Evolutionary conservation across 2,113 vertebrate genomes (phyloP).

Genomic region (Onychostoma macrolepis): DNA sequence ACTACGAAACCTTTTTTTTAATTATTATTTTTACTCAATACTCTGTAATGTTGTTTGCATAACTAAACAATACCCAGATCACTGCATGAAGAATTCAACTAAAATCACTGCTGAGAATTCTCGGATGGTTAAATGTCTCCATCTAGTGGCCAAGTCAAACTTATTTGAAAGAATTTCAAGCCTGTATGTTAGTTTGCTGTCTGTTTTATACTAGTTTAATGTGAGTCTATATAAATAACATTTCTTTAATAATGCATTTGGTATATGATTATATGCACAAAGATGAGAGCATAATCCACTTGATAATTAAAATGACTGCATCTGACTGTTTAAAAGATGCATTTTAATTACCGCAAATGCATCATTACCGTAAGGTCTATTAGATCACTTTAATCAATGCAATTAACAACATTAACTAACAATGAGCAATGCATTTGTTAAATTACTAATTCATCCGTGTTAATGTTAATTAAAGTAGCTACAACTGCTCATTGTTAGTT

Average conservation of each 20-base stretch:
- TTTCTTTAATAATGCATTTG: neutral
- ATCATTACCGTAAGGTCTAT: too few relatives aligned
- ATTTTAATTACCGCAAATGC: too few relatives aligned
- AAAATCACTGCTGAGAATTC: neutral
- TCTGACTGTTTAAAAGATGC: too few relatives aligned
- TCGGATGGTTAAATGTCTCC: slow-evolving; percentile 43
- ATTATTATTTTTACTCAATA: neutral
- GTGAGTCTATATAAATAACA: neutral
- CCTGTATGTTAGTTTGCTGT: neutral
- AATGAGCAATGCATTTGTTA: too few relatives aligned
- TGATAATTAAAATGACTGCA: neutral
- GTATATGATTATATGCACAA: neutral
- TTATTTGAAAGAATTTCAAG: neutral
- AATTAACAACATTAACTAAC: too few relatives aligned
- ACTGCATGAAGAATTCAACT: neutral
- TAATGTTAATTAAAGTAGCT: too few relatives aligned
- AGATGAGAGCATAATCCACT: neutral
- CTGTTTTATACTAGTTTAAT: neutral
- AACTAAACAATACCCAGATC: neutral
- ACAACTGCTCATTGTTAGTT: too few relatives aligned
- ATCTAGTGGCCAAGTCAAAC: slow-evolving; percentile 52
- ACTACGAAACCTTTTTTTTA: accelerated
- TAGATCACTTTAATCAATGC: too few relatives aligned
- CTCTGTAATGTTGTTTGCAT: neutral
- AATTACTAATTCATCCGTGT: too few relatives aligned